A percentile compares a stretch with the other conserved stretches of the same genome.
phyloP scores from a whole-genome alignment of 2,888 invertebrate species.

The Cephus sareptanus region DNA sequence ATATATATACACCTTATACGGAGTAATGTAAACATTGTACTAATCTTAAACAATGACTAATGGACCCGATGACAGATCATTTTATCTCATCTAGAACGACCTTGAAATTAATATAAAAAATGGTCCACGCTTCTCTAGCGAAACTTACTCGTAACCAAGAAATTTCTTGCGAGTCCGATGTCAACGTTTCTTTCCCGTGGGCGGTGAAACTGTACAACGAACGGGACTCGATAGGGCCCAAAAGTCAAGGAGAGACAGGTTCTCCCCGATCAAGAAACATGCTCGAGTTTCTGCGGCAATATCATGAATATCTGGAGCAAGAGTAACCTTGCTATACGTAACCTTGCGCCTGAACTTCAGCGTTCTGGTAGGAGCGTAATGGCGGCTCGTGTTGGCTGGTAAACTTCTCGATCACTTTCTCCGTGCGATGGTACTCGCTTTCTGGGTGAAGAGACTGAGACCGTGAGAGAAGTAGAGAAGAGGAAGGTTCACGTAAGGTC shows the following conservation, averaged over 20 bases:
- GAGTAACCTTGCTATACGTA: slow-evolving; percentile 56
- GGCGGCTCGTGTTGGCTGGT: slow-evolving; percentile 6
- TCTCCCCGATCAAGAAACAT: not conserved
- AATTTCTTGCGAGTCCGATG: not conserved
- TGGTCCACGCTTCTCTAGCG: not conserved
- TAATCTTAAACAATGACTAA: not conserved
- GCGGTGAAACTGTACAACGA: not conserved
- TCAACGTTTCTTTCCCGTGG: not conserved
- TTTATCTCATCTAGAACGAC: not conserved
- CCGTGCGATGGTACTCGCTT: slow-evolving; percentile 27
- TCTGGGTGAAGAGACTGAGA: not conserved
- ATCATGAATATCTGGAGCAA: slow-evolving; percentile 37
- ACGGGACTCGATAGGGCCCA: not conserved
- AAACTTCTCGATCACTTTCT: slow-evolving; percentile 60
- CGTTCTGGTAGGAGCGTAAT: slow-evolving; percentile 23
- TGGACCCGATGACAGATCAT: not conserved
- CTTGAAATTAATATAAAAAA: not conserved
- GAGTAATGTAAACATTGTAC: not conserved
- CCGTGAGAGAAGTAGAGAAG: slow-evolving; percentile 12
- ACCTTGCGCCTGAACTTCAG: slow-evolving; percentile 61
- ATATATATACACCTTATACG: not conserved
- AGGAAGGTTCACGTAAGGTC: slow-evolving; percentile 20
- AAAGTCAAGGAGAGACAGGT: not conserved
- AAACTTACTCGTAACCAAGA: not conserved
- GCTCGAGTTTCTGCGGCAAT: not conserved